phyloP scores from a whole-genome alignment of 2,113 vertebrate species.

The Mustela nigripes region DNA sequence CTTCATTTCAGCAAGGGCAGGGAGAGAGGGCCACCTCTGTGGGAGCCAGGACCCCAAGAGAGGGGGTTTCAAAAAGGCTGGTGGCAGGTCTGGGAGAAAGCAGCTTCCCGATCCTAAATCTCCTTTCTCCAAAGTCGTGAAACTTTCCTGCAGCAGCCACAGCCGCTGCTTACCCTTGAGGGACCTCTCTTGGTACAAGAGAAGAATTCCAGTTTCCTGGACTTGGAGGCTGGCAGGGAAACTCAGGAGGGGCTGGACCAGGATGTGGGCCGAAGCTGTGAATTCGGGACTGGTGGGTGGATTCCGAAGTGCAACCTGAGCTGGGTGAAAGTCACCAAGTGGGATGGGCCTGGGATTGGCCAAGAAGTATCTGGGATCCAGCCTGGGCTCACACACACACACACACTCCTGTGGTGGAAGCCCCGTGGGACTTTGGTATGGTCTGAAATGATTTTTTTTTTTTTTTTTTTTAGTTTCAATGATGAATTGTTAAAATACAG shows the following conservation, averaged over 20 bases:
- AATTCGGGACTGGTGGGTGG: not conserved
- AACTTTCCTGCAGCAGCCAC: not conserved
- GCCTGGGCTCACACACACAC: too few species aligned
- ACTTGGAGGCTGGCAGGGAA: not conserved
- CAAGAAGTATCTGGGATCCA: not conserved
- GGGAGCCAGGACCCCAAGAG: not conserved
- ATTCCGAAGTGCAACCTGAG: not conserved
- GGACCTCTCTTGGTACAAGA: constrained; percentile 66
- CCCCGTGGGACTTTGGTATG: not conserved
- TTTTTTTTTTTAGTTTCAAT: not conserved
- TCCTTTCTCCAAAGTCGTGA: not conserved
- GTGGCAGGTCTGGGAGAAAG: not conserved
- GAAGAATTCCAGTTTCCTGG: constrained; percentile 55
- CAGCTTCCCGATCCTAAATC: not conserved
- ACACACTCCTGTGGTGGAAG: not conserved
- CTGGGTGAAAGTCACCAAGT: not conserved
- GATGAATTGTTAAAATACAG: not conserved
- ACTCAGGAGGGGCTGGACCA: not conserved
- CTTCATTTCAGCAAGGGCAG: not conserved
- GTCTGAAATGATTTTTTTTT: not conserved
- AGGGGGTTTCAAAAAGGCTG: not conserved
- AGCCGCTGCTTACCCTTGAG: constrained; percentile 13
- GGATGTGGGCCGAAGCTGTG: not conserved
- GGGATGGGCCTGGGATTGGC: not conserved
- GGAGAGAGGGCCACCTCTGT: not conserved